These are phyloP conservation scores for Drosophila subquinaria DNA, from an alignment of 2,888 invertebrate species.

Conservation along the genomic window DNA sequence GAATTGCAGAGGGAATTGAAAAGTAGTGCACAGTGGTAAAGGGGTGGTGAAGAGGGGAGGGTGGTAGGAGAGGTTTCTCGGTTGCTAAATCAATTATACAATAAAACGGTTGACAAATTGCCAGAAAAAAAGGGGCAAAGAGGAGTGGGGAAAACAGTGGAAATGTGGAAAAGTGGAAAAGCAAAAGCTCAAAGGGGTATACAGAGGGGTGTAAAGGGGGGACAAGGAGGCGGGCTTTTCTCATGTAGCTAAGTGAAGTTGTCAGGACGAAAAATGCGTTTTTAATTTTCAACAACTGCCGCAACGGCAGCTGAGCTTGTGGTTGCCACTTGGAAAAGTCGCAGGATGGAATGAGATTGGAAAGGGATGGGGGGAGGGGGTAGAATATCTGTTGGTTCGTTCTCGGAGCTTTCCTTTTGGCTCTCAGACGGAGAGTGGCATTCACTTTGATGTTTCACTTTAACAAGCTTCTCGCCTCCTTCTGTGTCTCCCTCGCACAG, in stretches of 20 bases:
- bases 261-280: constrained; percentile 52
- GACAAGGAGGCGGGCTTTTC: constrained; percentile 5
- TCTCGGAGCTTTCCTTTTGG: constrained; percentile 27
- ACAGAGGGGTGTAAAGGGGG: background rate
- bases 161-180: background rate
- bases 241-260: constrained; percentile 47
- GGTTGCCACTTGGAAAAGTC: constrained; percentile 29
- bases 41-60: background rate
- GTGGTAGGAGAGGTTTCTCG: constrained; percentile 16
- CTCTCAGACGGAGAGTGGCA: constrained; percentile 29
- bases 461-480: constrained; percentile 38
- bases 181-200: background rate
- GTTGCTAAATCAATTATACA: constrained; percentile 76
- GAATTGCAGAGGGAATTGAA: no score
- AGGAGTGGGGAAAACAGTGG: background rate
- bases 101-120: constrained; percentile 73
- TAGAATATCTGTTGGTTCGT: constrained; percentile 31
- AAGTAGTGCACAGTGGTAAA: constrained; percentile 1
- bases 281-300: constrained; percentile 62
- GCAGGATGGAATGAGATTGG: background rate
- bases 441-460: constrained; percentile 77
- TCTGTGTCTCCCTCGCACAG: constrained; percentile 2
- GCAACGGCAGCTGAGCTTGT: constrained; percentile 42
- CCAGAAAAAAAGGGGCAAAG: constrained; percentile 17
- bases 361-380: background rate